Conservation (phyloP, 2,888 invertebrate species). For the Laothoe populi region DNA sequence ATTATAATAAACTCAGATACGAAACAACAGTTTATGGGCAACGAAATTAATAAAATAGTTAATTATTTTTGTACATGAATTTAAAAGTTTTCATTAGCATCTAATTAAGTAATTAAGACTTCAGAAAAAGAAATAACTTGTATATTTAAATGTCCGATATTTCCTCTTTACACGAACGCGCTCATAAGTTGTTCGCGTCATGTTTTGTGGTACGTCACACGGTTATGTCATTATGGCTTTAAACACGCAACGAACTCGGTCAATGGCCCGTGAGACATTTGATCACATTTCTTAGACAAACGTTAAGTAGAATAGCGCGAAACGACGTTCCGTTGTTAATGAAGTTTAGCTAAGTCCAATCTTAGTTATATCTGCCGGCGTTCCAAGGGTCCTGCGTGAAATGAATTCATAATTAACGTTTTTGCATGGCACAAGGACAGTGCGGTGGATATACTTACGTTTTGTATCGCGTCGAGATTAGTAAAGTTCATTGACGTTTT, state of each 20-base stretch:
- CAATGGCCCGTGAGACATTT: constrained; percentile 53
- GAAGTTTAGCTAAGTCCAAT: constrained; percentile 55
- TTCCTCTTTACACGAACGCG: constrained; percentile 33
- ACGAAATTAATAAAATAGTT: constrained; percentile 37
- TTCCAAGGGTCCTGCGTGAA: constrained; percentile 52
- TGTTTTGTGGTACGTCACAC: constrained; percentile 39
- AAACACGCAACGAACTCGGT: constrained; percentile 50
- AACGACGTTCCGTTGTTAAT: constrained; percentile 56
- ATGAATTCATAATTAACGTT: constrained; percentile 60
- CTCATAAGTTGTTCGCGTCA: constrained; percentile 44
- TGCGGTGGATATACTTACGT: constrained; percentile 48
- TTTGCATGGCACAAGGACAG: constrained; percentile 56
- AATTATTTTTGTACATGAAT: constrained; percentile 29
- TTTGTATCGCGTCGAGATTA: constrained; percentile 70
- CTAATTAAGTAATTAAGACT: constrained; percentile 37
- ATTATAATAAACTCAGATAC: constrained; percentile 43
- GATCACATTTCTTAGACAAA: constrained; percentile 39
- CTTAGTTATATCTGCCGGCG: constrained; percentile 55
- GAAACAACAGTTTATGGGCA: constrained; percentile 39
- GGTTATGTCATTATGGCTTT: constrained; percentile 55
- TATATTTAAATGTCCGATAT: constrained; percentile 27
- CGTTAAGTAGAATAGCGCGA: constrained; percentile 42
- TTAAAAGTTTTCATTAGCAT: constrained; percentile 30
- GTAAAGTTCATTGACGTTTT: constrained; percentile 79
- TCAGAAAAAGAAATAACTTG: constrained; percentile 13